Conservation (phyloP, 2,113 vertebrate genomes). For the Trichechus manatus region DNA sequence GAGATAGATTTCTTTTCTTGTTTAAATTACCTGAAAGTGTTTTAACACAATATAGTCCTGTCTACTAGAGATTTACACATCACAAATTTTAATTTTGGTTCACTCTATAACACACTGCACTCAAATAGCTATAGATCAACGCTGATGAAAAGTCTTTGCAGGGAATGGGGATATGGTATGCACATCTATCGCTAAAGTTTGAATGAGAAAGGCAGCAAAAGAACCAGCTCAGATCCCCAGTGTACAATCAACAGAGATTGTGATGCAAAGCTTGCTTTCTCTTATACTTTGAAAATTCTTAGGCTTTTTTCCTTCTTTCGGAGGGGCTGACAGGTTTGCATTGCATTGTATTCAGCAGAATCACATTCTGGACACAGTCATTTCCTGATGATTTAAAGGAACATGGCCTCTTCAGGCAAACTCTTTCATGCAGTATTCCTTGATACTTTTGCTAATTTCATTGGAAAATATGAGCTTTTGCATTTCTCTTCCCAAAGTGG, state of each 20-base stretch:
- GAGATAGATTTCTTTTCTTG: constrained; percentile 72
- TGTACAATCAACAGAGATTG: neutral
- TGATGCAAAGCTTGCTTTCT: neutral
- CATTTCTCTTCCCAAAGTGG: neutral
- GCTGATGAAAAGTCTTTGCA: neutral
- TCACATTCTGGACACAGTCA: neutral
- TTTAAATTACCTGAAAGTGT: constrained; percentile 67
- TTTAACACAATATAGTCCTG: constrained; percentile 49
- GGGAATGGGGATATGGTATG: neutral
- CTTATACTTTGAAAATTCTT: accelerated
- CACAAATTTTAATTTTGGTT: constrained; percentile 55
- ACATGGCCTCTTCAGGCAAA: neutral
- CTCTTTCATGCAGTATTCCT: neutral
- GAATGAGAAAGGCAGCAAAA: accelerated
- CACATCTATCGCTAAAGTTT: neutral
- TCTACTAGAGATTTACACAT: constrained; percentile 22
- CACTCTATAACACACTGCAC: neutral
- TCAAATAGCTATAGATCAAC: constrained; percentile 33
- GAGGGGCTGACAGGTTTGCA: accelerated
- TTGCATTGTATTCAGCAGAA: neutral
- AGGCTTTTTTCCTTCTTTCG: neutral
- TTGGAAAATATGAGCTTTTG: neutral
- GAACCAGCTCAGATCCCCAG: neutral
- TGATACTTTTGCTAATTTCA: neutral
- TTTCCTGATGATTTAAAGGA: neutral